phyloP scores from a whole-genome alignment of 2,888 invertebrate genomes.

The Scaptomyza polygonia region DNA sequence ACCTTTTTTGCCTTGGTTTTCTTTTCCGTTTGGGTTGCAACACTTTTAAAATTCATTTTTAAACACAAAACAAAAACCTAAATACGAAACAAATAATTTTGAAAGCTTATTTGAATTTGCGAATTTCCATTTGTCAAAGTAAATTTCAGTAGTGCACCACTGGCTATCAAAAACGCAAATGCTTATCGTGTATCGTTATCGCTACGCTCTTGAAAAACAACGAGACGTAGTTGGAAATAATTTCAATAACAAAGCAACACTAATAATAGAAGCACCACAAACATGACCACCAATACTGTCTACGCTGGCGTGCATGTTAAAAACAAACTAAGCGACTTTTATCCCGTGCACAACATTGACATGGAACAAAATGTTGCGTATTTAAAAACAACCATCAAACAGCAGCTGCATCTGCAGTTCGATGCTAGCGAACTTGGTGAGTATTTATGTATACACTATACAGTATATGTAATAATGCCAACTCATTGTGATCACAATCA shows the following conservation, averaged over 20 bases:
- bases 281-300: slow-evolving; percentile 59
- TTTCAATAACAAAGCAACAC: slow-evolving; percentile 36
- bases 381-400: slow-evolving; percentile 85
- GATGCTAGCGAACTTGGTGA: slow-evolving; percentile 86
- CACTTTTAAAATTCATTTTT: slow-evolving; percentile 12
- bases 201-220: slow-evolving; percentile 31
- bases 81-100: slow-evolving; percentile 15
- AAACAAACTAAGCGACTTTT: slow-evolving; percentile 85
- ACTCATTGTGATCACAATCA: slow-evolving; percentile 51
- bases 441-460: slow-evolving; percentile 25
- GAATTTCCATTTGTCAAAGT: background rate
- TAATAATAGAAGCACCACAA: slow-evolving; percentile 4
- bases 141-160: slow-evolving; percentile 32
- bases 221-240: slow-evolving; percentile 50
- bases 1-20: background rate
- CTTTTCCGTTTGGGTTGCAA: slow-evolving; percentile 30
- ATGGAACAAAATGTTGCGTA: slow-evolving; percentile 86
- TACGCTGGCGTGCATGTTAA: slow-evolving; percentile 85
- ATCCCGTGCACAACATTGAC: slow-evolving; percentile 86
- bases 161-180: slow-evolving; percentile 7
- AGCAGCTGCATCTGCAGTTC: slow-evolving; percentile 85
- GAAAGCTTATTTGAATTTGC: background rate
- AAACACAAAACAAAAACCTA: background rate
- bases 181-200: slow-evolving; percentile 37
- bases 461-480: slow-evolving; percentile 35